Evolutionary conservation across 2,888 invertebrate genomes (phyloP).

Genomic region (Parnassius glacialis): DNA sequence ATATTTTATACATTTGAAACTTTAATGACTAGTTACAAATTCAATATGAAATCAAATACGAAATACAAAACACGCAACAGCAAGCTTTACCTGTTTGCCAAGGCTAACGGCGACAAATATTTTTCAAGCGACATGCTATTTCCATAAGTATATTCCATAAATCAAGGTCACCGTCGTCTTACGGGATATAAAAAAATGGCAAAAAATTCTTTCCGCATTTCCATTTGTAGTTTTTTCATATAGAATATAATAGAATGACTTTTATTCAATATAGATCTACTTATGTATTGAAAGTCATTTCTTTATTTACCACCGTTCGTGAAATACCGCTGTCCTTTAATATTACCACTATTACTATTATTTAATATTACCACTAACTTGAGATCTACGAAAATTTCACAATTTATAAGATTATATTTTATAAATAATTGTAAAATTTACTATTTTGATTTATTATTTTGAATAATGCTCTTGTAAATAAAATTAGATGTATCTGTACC

Average conservation of each 20-base stretch:
- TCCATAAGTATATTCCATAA: not conserved
- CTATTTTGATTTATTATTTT: no score
- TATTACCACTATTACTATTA: no score
- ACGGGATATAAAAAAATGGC: not conserved
- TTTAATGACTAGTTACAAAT: no score
- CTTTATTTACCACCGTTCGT: no score
- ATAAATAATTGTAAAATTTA: not conserved
- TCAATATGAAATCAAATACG: not conserved
- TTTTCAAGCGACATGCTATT: not conserved
- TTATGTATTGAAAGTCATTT: no score
- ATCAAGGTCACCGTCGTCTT: not conserved
- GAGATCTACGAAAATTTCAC: not conserved
- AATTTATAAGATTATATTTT: not conserved
- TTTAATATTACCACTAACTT: not conserved
- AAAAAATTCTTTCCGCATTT: not conserved
- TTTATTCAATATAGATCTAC: no score
- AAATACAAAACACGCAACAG: not conserved
- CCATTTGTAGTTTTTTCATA: not conserved
- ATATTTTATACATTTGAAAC: no score
- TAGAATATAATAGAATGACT: no score
- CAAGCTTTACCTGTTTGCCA: conserved; percentile 9
- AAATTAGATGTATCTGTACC: no score
- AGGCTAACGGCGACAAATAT: not conserved
- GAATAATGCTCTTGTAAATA: no score
- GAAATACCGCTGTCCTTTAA: not conserved